Percentiles rank a stretch among this genome's conserved stretches.
These are phyloP conservation scores for Cantharis nigra DNA, from an alignment of 2,888 invertebrate genomes.

Conservation along the genomic window DNA sequence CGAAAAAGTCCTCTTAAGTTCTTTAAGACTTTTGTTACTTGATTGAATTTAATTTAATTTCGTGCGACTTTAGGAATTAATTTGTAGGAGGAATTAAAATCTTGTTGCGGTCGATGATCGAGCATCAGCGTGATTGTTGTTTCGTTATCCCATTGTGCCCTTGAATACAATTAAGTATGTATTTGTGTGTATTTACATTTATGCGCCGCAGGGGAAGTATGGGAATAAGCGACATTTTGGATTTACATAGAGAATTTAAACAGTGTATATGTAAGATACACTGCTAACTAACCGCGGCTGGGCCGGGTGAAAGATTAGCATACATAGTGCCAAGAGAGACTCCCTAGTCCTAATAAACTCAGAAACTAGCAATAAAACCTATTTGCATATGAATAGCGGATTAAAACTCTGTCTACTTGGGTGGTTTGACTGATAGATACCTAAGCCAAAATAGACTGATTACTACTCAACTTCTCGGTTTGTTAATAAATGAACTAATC, in stretches of 20 bases:
- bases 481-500: slow-evolving; percentile 48
- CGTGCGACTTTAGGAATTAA: neutral
- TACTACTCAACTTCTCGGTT: slow-evolving; percentile 33
- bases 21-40: neutral
- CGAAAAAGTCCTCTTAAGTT: neutral
- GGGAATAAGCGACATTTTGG: slow-evolving; percentile 23
- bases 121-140: slow-evolving; percentile 16
- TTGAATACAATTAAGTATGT: slow-evolving; percentile 29
- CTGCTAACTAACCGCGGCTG: slow-evolving; percentile 32
- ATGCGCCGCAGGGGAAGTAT: slow-evolving; percentile 26
- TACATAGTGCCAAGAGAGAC: slow-evolving; percentile 41
- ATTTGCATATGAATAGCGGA: slow-evolving; percentile 56
- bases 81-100: neutral
- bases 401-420: slow-evolving; percentile 50
- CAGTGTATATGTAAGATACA: slow-evolving; percentile 34
- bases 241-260: slow-evolving; percentile 33
- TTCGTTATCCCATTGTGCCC: slow-evolving; percentile 18
- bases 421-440: slow-evolving; percentile 41
- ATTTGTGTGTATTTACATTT: slow-evolving; percentile 32
- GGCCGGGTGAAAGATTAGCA: slow-evolving; percentile 45
- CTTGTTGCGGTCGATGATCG: slow-evolving; percentile 10
- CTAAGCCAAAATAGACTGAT: slow-evolving; percentile 40
- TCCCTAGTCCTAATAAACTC: slow-evolving; percentile 49
- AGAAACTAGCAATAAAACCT: slow-evolving; percentile 54
- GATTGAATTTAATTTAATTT: neutral